phyloP scores from a whole-genome alignment of 2,888 invertebrate species.

The Melinopterus prodromus region DNA sequence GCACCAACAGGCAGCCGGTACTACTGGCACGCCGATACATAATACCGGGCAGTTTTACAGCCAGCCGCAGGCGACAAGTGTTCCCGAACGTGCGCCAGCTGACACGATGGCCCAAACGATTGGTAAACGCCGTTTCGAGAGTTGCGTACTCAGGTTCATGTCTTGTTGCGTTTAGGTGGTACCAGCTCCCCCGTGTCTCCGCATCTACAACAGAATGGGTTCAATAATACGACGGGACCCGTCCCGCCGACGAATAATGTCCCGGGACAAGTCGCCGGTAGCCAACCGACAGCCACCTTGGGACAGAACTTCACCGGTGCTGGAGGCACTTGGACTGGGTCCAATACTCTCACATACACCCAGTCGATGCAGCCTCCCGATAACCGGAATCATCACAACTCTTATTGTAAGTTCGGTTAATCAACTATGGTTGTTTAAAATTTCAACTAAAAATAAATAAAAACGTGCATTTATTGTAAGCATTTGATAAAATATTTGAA shows the following conservation, averaged over 20 bases:
- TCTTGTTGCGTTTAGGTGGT: slow-evolving; percentile 48
- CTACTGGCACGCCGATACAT: slow-evolving; percentile 48
- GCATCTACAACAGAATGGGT: slow-evolving; percentile 64
- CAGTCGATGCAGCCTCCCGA: slow-evolving; percentile 86
- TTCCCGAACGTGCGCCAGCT: slow-evolving; percentile 49
- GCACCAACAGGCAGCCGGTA: slow-evolving; percentile 46
- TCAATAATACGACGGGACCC: slow-evolving; percentile 49
- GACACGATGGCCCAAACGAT: slow-evolving; percentile 52
- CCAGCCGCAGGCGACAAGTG: slow-evolving; percentile 47
- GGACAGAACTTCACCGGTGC: slow-evolving; percentile 58
- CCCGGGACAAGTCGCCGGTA: slow-evolving; percentile 44
- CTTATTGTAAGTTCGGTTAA: slow-evolving; percentile 69
- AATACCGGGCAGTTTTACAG: slow-evolving; percentile 52
- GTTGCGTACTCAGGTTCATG: slow-evolving; percentile 19
- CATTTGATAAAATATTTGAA: too few species aligned
- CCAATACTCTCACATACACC: slow-evolving; percentile 91
- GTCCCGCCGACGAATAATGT: slow-evolving; percentile 40
- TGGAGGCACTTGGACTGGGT: slow-evolving; percentile 85
- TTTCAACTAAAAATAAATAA: too few species aligned
- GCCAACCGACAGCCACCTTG: slow-evolving; percentile 50
- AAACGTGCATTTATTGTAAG: too few species aligned
- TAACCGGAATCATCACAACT: slow-evolving; percentile 66
- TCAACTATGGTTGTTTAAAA: too few species aligned
- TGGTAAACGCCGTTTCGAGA: slow-evolving; percentile 39
- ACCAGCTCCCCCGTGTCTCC: slow-evolving; percentile 63